Conservation (phyloP, 2,888 invertebrate genomes). For the Drosophila austrosaltans region DNA sequence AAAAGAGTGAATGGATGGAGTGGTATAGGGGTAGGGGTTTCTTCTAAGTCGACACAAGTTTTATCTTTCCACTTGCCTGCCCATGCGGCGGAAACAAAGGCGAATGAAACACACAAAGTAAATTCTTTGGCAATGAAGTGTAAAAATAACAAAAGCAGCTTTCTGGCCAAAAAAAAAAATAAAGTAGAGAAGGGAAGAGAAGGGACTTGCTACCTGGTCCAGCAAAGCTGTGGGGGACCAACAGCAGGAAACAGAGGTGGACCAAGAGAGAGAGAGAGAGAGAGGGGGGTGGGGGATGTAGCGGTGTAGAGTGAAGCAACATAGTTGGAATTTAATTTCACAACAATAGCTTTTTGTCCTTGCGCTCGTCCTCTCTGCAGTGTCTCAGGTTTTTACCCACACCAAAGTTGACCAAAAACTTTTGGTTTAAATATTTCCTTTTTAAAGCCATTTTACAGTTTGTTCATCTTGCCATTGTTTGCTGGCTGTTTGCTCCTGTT, state of each 20-base stretch:
- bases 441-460: conserved; percentile 64
- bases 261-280: too few species aligned
- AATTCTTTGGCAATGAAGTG: conserved; percentile 78
- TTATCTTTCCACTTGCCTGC: conserved; percentile 76
- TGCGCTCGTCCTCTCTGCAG: not conserved
- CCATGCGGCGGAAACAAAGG: conserved; percentile 70
- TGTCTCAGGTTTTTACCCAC: not conserved
- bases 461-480: conserved; percentile 17
- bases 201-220: conserved; percentile 17
- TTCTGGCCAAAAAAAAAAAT: conserved; percentile 28
- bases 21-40: not conserved
- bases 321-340: conserved; percentile 76
- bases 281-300: not conserved
- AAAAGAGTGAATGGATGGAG: conserved; percentile 34
- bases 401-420: conserved; percentile 65
- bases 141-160: conserved; percentile 76
- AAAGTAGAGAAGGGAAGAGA: too few species aligned
- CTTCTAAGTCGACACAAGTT: conserved; percentile 66
- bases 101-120: conserved; percentile 62
- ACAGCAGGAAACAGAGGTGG: not conserved
- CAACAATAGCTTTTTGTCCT: conserved; percentile 62
- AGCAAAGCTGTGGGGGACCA: not conserved
- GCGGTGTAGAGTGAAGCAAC: conserved; percentile 19
- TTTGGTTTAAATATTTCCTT: conserved; percentile 76
- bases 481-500: conserved; percentile 27